Base-by-base conservation (phyloP, 2,113 vertebrate genomes). In the Stictonetta naevosa region DNA sequence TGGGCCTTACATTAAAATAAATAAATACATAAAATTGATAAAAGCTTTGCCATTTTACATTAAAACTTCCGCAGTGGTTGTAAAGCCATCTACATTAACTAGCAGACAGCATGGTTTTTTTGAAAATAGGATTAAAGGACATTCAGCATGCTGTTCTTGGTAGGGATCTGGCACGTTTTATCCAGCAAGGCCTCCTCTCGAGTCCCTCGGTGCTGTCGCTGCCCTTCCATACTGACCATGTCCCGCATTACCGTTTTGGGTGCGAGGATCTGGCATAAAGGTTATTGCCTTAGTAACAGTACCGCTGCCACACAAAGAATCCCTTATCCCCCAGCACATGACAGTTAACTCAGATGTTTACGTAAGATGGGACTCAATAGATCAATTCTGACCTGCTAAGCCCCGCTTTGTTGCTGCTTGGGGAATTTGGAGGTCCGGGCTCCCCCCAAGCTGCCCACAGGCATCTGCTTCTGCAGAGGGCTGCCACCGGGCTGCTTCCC, bases 341-440 rank as follows among this genome's bases (percentile, higher is more conserved):
- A 97, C 94, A 95, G 44, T 71, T 95, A 88, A 97, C 96, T 96
- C 97, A 96, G 96, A 96, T 88, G 93, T 89, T 95, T 80, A 91
- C 96, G 95, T 95, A 91, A 96, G 92, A 94, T 71, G 69, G 80
- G 87, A 67, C 94, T 96, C 97, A 96, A 96, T 23, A 88, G 85
- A 96, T 89, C 92, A 74, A 95, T 95, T 93, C 90, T 88, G 92
- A 96, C 94, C 91, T 88, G 94, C 77, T 86, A 59, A 96, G 46
- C 81, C 33, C 55, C 18, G 89, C 59, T 91, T 63, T 60, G 87
- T 71, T 42, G 66, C 76, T 52, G 63, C 86, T 91, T 56, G 7
- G 60, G 88, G 75, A 83, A 87, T 90, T 12, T 64, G 74, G 78
- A 90, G 91, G 83, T 79, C 59, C 60, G 7, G 8, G 33, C 42